Percentiles rank a stretch among this genome's conserved stretches.
Evolutionary conservation across 92 coral and sea anemone species (phyloP).

Genomic region (Nematostella vectensis): DNA sequence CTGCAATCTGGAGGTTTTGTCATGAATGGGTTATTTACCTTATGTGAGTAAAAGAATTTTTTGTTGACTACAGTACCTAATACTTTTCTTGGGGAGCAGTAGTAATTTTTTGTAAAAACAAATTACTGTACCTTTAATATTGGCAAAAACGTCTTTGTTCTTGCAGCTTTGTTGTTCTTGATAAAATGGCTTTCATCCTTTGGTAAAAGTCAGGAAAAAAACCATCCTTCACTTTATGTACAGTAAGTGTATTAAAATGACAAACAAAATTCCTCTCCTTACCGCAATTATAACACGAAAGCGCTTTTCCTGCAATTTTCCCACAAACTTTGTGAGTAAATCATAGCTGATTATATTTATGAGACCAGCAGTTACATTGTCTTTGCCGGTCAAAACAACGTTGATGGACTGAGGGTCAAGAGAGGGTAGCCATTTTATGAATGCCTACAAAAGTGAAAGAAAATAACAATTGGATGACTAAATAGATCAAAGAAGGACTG

Average conservation of each 20-base stretch:
- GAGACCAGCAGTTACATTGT: slow-evolving; percentile 68
- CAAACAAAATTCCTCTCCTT: slow-evolving; percentile 12
- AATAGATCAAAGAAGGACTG: too few relatives aligned
- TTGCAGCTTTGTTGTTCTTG: slow-evolving; percentile 81
- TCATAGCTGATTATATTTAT: slow-evolving; percentile 88
- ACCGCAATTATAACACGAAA: slow-evolving; percentile 90
- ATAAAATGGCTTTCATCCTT: slow-evolving; percentile 96
- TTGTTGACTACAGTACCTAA: too few relatives aligned
- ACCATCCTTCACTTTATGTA: too few relatives aligned
- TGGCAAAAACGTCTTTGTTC: slow-evolving; percentile 79
- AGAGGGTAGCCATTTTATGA: slow-evolving; percentile 81
- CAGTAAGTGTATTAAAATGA: too few relatives aligned
- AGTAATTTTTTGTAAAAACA: too few relatives aligned
- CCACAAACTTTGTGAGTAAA: slow-evolving; percentile 55
- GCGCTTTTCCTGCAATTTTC: slow-evolving; percentile 37
- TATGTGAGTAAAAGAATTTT: too few relatives aligned
- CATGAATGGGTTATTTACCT: too few relatives aligned
- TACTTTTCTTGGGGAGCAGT: too few relatives aligned
- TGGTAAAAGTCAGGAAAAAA: neutral
- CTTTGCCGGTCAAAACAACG: slow-evolving; percentile 89
- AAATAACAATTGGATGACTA: neutral
- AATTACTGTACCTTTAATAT: slow-evolving; percentile 93
- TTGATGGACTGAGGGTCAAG: slow-evolving; percentile 60
- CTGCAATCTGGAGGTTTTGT: too few relatives aligned
- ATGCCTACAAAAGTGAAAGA: slow-evolving; percentile 44